Evolutionary conservation across 2,888 invertebrate genomes (phyloP).

Genomic region (Volucella inanis): DNA sequence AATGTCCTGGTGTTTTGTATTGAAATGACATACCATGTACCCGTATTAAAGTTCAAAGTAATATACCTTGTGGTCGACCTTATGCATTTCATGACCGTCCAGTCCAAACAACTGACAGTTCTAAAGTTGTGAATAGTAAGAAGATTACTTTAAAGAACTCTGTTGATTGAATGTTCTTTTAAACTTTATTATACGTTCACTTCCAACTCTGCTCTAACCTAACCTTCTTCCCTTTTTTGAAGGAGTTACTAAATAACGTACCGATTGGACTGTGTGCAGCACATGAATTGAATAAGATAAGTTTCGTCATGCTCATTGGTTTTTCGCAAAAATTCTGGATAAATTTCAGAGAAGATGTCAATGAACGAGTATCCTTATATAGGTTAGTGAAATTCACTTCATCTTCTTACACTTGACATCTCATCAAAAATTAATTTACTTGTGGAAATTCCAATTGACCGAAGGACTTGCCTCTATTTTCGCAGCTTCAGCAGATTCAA

Average conservation of each 20-base stretch:
- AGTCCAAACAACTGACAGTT: no score
- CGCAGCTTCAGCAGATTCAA: no score
- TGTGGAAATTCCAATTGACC: constrained; percentile 58
- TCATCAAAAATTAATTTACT: constrained; percentile 69
- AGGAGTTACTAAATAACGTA: constrained; percentile 4
- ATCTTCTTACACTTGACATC: constrained; percentile 53
- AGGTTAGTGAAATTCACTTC: constrained; percentile 42
- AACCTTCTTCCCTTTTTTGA: neutral
- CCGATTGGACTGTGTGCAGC: neutral
- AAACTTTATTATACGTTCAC: neutral
- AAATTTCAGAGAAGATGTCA: neutral
- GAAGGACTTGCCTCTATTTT: neutral
- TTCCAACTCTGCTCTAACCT: neutral
- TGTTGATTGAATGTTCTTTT: constrained; percentile 13
- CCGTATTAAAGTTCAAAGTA: no score
- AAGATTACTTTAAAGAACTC: constrained; percentile 11
- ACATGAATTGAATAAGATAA: neutral
- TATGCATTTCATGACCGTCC: no score
- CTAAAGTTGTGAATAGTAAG: no score
- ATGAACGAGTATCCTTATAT: no score
- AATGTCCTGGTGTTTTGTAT: no score
- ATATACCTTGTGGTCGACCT: no score
- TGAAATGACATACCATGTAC: no score
- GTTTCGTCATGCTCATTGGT: constrained; percentile 8
- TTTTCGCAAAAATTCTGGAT: neutral